Conservation (phyloP, 2,113 vertebrate genomes). For the Cheilinus undulatus region DNA sequence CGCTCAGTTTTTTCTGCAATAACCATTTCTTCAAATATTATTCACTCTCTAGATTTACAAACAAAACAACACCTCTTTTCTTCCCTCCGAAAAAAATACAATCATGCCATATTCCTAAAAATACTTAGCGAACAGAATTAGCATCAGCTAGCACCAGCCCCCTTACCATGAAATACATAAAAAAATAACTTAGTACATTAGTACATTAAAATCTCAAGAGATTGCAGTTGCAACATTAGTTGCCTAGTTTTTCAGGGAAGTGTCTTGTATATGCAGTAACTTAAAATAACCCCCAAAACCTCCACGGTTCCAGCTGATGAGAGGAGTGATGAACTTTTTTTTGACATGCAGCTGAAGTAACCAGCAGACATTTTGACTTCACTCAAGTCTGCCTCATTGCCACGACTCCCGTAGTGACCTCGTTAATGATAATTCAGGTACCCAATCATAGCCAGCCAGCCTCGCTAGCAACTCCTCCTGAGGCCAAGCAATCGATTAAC, state of each 20-base stretch:
- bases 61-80: constrained; percentile 44
- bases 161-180: constrained; percentile 13
- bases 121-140: background rate
- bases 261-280: constrained; percentile 80
- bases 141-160: constrained; percentile 11
- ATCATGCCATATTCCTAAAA: constrained; percentile 2
- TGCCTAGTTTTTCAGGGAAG: constrained; percentile 80
- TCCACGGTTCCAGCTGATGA: constrained; percentile 35
- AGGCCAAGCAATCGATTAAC: constrained; percentile 70
- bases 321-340: constrained; percentile 43
- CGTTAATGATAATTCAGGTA: constrained; percentile 80
- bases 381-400: constrained; percentile 55
- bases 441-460: constrained; percentile 79
- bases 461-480: constrained; percentile 68
- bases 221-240: constrained; percentile 66
- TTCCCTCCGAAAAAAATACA: constrained; percentile 22
- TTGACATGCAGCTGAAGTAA: constrained; percentile 17
- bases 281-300: constrained; percentile 63
- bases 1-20: constrained; percentile 75
- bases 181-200: too few species aligned
- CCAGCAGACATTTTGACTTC: constrained; percentile 28
- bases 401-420: constrained; percentile 77
- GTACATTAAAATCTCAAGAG: constrained; percentile 13
- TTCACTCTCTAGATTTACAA: constrained; percentile 50
- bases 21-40: constrained; percentile 65